phyloP scores from a whole-genome alignment of 2,113 vertebrate genomes.

The Synodontis membranacea region DNA sequence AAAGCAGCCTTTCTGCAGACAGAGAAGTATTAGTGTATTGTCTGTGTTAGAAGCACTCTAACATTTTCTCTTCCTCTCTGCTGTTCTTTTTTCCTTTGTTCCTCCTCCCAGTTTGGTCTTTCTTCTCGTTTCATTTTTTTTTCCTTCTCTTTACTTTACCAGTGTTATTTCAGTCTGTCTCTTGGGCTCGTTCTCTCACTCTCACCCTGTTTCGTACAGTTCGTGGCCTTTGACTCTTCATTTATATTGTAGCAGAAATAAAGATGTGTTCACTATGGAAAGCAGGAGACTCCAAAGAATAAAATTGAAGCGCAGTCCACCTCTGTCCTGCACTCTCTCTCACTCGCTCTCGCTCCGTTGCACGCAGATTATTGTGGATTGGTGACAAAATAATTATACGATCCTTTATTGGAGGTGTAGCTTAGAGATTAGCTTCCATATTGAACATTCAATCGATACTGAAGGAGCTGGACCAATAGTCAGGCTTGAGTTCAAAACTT shows the following conservation, averaged over 20 bases:
- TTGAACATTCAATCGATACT: background rate
- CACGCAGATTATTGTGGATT: background rate
- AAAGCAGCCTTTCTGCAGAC: slow-evolving; percentile 1
- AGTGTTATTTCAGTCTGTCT: background rate
- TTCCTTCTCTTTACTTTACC: no score
- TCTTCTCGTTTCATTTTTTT: background rate
- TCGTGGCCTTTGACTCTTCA: slow-evolving; percentile 3
- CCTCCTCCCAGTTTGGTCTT: background rate
- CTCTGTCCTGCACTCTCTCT: background rate
- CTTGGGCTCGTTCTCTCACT: background rate
- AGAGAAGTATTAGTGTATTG: background rate
- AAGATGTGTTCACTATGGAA: slow-evolving; percentile 10
- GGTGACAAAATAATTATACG: background rate
- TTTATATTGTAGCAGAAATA: slow-evolving; percentile 17
- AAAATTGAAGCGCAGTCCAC: background rate
- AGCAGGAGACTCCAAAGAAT: background rate
- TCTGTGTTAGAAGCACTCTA: slow-evolving; percentile 1
- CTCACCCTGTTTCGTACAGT: background rate
- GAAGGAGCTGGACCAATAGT: background rate
- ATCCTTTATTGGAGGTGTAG: background rate
- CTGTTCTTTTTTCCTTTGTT: background rate
- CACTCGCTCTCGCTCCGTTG: background rate
- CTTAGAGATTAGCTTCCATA: background rate
- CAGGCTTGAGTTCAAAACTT: background rate
- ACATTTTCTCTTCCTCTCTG: background rate